Percentiles rank a stretch among this genome's conserved stretches.
These are phyloP conservation scores for Anguilla marmorata DNA, from an alignment of 2,797 vertebrate species.

Conservation along the genomic window DNA sequence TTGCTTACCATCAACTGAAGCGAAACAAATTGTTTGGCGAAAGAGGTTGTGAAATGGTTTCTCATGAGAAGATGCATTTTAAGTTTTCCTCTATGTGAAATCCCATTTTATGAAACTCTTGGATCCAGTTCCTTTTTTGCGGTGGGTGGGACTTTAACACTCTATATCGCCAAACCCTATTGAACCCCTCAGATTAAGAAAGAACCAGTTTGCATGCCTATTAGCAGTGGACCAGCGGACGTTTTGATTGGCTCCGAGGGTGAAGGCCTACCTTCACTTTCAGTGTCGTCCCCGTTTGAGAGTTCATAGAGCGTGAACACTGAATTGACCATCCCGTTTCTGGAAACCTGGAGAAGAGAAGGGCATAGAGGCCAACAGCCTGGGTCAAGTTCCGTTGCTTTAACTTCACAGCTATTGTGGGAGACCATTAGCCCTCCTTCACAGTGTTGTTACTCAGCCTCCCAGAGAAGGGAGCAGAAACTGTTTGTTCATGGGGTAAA, in stretches of 20 bases:
- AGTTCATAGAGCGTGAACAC: constrained; percentile 95
- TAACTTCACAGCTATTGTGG: not conserved
- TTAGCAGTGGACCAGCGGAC: not conserved
- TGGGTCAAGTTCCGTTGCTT: not conserved
- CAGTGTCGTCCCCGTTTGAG: constrained; percentile 87
- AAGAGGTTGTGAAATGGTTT: no score
- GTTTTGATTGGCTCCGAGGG: not conserved
- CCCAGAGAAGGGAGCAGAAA: not conserved
- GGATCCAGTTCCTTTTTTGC: no score
- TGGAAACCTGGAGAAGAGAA: constrained; percentile 76
- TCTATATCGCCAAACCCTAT: no score
- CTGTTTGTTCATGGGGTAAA: not conserved
- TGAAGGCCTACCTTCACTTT: constrained; percentile 81
- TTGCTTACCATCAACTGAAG: no score
- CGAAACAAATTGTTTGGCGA: no score
- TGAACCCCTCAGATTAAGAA: no score
- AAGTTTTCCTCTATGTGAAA: no score
- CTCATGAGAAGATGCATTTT: no score
- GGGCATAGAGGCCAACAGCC: not conserved
- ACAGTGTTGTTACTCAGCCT: not conserved
- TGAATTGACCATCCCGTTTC: constrained; percentile 87
- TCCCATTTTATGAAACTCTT: no score
- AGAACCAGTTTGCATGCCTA: not conserved
- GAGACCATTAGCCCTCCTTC: not conserved
- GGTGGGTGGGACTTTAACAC: no score